Evolutionary conservation across 2,113 vertebrate genomes (phyloP), one percentile per base, ranked within the genome.

Genomic region (Antennarius striatus): DNA sequence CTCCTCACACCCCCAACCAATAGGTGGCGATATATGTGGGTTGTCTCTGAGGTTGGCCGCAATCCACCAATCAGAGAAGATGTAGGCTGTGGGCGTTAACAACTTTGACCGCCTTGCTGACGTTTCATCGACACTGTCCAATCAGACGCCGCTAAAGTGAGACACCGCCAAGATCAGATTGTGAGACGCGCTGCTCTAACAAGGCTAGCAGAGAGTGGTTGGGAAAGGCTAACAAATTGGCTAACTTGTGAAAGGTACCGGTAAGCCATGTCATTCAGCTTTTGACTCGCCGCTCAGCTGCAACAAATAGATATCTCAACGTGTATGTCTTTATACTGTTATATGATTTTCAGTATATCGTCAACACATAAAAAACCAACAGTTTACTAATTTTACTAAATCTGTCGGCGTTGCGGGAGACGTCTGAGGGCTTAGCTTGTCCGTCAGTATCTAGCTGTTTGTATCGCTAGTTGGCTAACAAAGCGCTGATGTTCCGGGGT

Each of bases 141-240:
- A 93, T 93, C 88, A 86, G 52, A 69, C 1, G 0, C n/a, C 65
- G 70, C 68, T n/a, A 67, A 55, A 77, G 59, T 58, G 75, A 88
- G 90, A 89, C 92, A 91, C 92, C 92, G 92, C 92, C 92, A 93
- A 93, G 92, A 91, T 93, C 91, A 91, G 91, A 92, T 92, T 91
- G 89, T 73, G 79, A 87, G 87, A 80, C 68, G 64, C 73, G 62
- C 82, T 74, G 85, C 71, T 77, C 86, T 71, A 86, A 80, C 81
- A 14, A 32, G 42, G 86, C 84, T 91, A 91, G 67, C 82, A 9
- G 28, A 50, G 70, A 76, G 77, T 55, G 60, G 12, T 56, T 9
- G 59, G 63, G 66, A 65, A 56, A 68, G 56, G 86, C 88, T 85
- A 87, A 80, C 71, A 40, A 30, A 64, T 14, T 28, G 54, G 82